Evolutionary conservation across 2,888 invertebrate species (phyloP).

Genomic region (Amiota communis): DNA sequence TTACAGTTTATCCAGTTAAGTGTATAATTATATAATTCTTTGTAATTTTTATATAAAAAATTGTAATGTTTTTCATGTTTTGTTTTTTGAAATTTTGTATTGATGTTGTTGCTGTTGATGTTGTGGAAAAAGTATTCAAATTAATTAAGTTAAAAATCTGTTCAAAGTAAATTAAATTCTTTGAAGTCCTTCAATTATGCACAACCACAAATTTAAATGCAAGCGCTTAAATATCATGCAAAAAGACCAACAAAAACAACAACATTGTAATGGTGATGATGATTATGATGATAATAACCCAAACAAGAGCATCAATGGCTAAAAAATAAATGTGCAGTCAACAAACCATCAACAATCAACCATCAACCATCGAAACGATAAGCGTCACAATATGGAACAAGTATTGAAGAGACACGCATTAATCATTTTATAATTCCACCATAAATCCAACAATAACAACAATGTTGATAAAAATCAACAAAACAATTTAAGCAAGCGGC

Average conservation of each 20-base stretch:
- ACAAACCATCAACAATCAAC: slow-evolving; percentile 24
- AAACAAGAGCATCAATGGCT: too few species aligned
- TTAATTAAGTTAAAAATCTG: slow-evolving; percentile 13
- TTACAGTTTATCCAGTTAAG: too few species aligned
- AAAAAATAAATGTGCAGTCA: neutral
- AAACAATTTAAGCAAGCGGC: neutral
- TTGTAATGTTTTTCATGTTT: too few species aligned
- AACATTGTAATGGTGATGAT: neutral
- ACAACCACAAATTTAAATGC: slow-evolving; percentile 25
- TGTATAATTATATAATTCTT: too few species aligned
- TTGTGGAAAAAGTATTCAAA: neutral
- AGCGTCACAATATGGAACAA: slow-evolving; percentile 13
- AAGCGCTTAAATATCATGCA: slow-evolving; percentile 10
- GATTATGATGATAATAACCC: too few species aligned
- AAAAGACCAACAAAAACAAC: neutral
- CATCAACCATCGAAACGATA: neutral
- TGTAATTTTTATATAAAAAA: too few species aligned
- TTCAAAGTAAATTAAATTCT: slow-evolving; percentile 17
- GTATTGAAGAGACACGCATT: slow-evolving; percentile 47
- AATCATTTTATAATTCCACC: slow-evolving; percentile 69
- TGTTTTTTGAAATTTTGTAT: too few species aligned
- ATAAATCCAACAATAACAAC: slow-evolving; percentile 62
- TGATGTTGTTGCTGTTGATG: too few species aligned
- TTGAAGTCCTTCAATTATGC: slow-evolving; percentile 21
- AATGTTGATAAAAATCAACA: slow-evolving; percentile 10